phyloP scores from a whole-genome alignment of 2,113 vertebrate genomes.

The Acanthochromis polyacanthus region DNA sequence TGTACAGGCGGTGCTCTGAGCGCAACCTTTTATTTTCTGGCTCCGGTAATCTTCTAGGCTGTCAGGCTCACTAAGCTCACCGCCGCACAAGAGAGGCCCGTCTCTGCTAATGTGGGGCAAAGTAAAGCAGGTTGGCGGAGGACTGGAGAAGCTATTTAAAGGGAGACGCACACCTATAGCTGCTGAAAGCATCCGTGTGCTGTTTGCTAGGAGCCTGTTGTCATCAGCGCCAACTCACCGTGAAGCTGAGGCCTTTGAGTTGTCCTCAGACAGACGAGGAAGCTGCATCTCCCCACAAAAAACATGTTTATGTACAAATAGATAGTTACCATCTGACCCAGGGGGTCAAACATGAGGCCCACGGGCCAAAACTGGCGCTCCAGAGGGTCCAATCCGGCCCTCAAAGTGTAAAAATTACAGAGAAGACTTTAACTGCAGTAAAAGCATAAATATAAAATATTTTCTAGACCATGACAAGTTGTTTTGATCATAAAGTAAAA shows the following conservation, averaged over 20 bases:
- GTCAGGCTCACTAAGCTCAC: slow-evolving; percentile 55
- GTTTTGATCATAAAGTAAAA: no score
- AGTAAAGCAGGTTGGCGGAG: slow-evolving; percentile 40
- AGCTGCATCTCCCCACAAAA: background rate
- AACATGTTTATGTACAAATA: background rate
- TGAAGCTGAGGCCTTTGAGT: slow-evolving; percentile 19
- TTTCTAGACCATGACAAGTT: no score
- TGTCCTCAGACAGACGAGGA: slow-evolving; percentile 10
- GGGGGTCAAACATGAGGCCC: no score
- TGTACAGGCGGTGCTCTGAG: slow-evolving; percentile 52
- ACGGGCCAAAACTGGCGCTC: no score
- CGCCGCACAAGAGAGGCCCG: slow-evolving; percentile 24
- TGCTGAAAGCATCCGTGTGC: background rate
- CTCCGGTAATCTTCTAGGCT: slow-evolving; percentile 60
- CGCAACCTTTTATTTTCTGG: slow-evolving; percentile 65
- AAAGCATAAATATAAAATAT: no score
- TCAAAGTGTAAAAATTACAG: no score
- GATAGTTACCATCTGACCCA: no score
- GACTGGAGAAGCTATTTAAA: slow-evolving; percentile 51
- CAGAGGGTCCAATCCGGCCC: no score
- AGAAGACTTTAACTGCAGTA: no score
- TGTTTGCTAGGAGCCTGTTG: slow-evolving; percentile 14
- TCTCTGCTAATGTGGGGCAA: slow-evolving; percentile 45
- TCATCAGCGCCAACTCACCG: background rate
- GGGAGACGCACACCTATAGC: slow-evolving; percentile 17